Percentiles rank a stretch among this genome's conserved stretches.
Conservation (phyloP, 1,140 invertebrate genomes). For the Hylaeus anthracinus region DNA sequence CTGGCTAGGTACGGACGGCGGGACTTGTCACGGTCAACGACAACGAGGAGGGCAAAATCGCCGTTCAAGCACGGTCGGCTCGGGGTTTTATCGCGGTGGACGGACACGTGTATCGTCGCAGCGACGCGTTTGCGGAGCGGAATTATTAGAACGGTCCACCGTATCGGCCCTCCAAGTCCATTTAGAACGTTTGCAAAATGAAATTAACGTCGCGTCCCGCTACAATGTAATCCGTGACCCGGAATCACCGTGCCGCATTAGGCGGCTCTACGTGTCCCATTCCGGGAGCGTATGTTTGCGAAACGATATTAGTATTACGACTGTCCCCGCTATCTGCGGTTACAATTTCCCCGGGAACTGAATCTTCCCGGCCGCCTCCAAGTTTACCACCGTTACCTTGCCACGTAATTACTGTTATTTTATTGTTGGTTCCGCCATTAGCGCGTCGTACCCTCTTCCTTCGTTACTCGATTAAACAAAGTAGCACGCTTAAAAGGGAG, state of each 20-base stretch:
- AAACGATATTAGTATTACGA: conserved; percentile 50
- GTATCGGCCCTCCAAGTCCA: conserved; percentile 41
- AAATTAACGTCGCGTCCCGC: conserved; percentile 50
- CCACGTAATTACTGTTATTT: conserved; percentile 34
- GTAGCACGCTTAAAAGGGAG: conserved; percentile 11
- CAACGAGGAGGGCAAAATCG: not conserved
- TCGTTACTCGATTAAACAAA: conserved; percentile 27
- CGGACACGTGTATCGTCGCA: not conserved
- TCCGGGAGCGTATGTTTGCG: conserved; percentile 41
- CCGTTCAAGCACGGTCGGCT: not conserved
- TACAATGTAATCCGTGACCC: conserved; percentile 54
- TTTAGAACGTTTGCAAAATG: conserved; percentile 52
- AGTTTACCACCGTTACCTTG: conserved; percentile 20
- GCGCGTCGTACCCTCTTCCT: not conserved
- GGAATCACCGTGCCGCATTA: conserved; percentile 50
- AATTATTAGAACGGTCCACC: conserved; percentile 47
- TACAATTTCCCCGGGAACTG: conserved; percentile 37
- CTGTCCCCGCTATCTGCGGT: conserved; percentile 42
- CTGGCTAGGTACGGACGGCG: no score
- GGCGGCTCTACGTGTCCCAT: conserved; percentile 41
- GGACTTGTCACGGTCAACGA: not conserved
- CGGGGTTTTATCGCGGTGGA: conserved; percentile 23
- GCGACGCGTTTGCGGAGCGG: conserved; percentile 10
- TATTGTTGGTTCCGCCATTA: conserved; percentile 5
- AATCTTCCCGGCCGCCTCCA: conserved; percentile 8